Conservation (phyloP, 2,888 invertebrate genomes). For the Drosophila recens region DNA sequence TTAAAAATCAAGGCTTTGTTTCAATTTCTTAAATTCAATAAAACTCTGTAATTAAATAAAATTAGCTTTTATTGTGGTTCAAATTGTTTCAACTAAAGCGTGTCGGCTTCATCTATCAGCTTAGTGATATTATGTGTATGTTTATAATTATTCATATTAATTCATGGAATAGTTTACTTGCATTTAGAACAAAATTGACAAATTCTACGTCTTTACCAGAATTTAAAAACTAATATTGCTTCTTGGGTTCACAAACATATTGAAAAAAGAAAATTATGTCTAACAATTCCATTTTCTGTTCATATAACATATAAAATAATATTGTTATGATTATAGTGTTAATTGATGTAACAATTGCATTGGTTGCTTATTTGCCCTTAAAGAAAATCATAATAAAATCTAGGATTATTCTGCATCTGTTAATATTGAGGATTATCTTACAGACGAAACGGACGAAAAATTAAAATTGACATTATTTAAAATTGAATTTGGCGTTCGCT, state of each 20-base stretch:
- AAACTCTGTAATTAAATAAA: conserved; percentile 24
- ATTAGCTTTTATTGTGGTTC: conserved; percentile 51
- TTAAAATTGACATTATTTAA: conserved; percentile 24
- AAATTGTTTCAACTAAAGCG: conserved; percentile 64
- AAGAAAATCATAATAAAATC: neutral
- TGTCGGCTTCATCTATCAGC: conserved; percentile 46
- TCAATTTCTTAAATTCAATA: conserved; percentile 32
- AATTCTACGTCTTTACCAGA: conserved; percentile 48
- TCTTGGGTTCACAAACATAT: conserved; percentile 38
- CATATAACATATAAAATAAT: conserved; percentile 19
- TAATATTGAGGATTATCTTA: conserved; percentile 2
- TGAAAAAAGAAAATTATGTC: conserved; percentile 1
- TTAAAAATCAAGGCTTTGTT: conserved; percentile 42
- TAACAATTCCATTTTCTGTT: conserved; percentile 44
- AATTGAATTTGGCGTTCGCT: conserved; percentile 28
- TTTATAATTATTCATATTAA: conserved; percentile 48
- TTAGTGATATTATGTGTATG: conserved; percentile 72
- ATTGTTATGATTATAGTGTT: conserved; percentile 49
- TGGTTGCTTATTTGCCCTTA: conserved; percentile 20
- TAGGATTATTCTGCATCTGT: neutral
- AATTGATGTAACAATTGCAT: conserved; percentile 72
- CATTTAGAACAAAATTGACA: conserved; percentile 72
- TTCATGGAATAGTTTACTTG: conserved; percentile 61
- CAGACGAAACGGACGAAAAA: conserved; percentile 24
- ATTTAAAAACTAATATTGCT: conserved; percentile 75